Base-by-base conservation (phyloP, 2,888 invertebrate species). In the Cheiracanthium punctorium region DNA sequence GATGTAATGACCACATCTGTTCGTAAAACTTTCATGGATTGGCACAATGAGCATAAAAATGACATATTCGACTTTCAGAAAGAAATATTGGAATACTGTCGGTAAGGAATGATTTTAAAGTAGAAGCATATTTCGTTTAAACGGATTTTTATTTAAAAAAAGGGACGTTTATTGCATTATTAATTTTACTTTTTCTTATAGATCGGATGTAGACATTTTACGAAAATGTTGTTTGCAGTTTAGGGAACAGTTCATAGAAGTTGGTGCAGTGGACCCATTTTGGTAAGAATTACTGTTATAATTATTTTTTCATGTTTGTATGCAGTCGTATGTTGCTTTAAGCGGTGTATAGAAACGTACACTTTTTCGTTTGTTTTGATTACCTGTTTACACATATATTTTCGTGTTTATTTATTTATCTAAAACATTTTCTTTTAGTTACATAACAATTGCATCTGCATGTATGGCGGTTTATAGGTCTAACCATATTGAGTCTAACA, bases 151-250 rank as follows among this genome's bases (percentile, higher is more conserved):
- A n/a, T n/a, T n/a, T n/a, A n/a, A n/a, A n/a, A n/a, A n/a, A n/a
- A n/a, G n/a, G n/a, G n/a, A n/a, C 37, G 17, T 24, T 17, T 65
- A n/a, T 24, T 41, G 28, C 12, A 28, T 24, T 24, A 41, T 28
- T 28, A 33, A 12, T 28, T 1, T 24, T 37, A 28, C 17, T 20
- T 24, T 17, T 14, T 24, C 4, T 24, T 76, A 10, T 17, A 76
- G 75, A 20, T 76, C 43, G 17, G 75, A 76, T 65, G 75, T 76
- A 0, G 41, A 64, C 17, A 65, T 76, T 28, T 14, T 72, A 2
- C 24, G 72, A 0, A 8, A 48, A 7, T 48, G 72, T 17, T 72
- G 43, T 17, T 4, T 72, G 29, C 37, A 43, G 29, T 72, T 72
- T 29, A 8, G 72, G 7, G 12, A 17, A 5, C 72, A 72, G 24